phyloP scores from a whole-genome alignment of 2,888 invertebrate genomes.

The Lagria hirta region DNA sequence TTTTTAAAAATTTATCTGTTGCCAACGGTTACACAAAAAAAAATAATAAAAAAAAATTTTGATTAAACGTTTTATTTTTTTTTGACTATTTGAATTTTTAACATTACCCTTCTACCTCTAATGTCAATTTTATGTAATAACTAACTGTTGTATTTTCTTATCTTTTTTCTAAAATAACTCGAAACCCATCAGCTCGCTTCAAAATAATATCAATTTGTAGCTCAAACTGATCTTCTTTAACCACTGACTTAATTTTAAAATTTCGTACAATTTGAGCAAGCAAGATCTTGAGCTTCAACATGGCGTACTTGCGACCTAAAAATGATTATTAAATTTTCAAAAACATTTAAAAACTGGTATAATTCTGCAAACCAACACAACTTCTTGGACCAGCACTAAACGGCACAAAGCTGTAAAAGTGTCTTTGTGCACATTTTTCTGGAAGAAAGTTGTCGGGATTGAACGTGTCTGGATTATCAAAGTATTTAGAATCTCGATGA shows the following conservation, averaged over 20 bases:
- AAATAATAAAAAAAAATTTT: too few relatives aligned
- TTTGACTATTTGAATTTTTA: too few relatives aligned
- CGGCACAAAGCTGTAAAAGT: slow-evolving; percentile 78
- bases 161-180: slow-evolving; percentile 58
- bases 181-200: slow-evolving; percentile 73
- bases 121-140: too few relatives aligned
- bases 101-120: too few relatives aligned
- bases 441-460: slow-evolving; percentile 80
- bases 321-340: slow-evolving; percentile 3
- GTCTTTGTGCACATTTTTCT: slow-evolving; percentile 70
- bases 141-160: too few relatives aligned
- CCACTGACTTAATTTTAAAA: slow-evolving; percentile 65
- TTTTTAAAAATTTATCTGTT: too few relatives aligned
- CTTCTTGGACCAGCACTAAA: slow-evolving; percentile 81
- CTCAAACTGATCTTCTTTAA: slow-evolving; percentile 66
- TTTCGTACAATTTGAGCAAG: slow-evolving; percentile 71
- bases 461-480: slow-evolving; percentile 69
- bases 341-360: too few relatives aligned
- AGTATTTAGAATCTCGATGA: slow-evolving; percentile 67
- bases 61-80: too few relatives aligned
- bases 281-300: slow-evolving; percentile 73
- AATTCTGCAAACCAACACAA: slow-evolving; percentile 67
- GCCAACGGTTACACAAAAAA: too few relatives aligned
- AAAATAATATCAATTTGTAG: slow-evolving; percentile 73
- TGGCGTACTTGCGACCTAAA: slow-evolving; percentile 74